phyloP scores from a whole-genome alignment of 2,113 vertebrate genomes.

The Chionomys nivalis region DNA sequence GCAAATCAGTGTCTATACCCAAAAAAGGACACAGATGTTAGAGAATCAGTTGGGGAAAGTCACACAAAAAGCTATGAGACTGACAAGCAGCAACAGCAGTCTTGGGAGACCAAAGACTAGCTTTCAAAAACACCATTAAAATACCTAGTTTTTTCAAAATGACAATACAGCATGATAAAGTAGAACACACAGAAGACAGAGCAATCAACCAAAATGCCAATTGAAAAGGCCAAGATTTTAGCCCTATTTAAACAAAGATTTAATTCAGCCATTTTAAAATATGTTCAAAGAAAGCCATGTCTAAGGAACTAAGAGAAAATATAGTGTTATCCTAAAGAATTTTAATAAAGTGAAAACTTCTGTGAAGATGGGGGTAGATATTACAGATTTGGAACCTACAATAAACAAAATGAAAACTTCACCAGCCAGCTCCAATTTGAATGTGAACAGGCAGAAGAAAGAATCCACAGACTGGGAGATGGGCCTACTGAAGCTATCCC shows the following conservation, averaged over 20 bases:
- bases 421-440: no score
- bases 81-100: no score
- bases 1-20: no score
- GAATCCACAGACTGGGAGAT: no score
- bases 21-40: no score
- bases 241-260: not conserved
- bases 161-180: not conserved
- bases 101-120: no score
- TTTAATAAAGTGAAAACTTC: not conserved
- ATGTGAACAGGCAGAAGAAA: no score
- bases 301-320: not conserved
- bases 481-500: no score
- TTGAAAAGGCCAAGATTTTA: not conserved
- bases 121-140: no score
- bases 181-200: not conserved
- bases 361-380: not conserved
- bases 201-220: not conserved
- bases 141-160: not conserved
- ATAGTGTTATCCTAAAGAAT: not conserved
- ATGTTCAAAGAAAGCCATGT: not conserved
- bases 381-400: not conserved
- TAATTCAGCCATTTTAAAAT: not conserved
- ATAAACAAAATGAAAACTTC: no score
- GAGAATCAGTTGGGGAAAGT: no score
- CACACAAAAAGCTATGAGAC: no score